These are phyloP conservation scores for Macrostomum cliftonense DNA, from an alignment of 2,888 invertebrate species.

Conservation along the genomic window DNA sequence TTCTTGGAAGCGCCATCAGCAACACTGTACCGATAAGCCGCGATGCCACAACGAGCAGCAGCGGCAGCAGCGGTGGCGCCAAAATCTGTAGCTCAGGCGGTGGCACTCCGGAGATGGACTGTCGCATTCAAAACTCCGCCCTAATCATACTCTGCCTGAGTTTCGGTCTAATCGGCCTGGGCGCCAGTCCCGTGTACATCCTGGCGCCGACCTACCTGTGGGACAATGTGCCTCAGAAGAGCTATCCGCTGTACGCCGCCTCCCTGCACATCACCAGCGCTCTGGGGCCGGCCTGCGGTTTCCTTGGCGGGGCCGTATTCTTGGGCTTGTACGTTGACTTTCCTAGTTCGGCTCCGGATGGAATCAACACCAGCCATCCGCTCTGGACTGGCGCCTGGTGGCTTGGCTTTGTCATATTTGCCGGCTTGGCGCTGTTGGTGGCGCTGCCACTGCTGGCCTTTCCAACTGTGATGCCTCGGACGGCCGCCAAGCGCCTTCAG, in stretches of 20 bases:
- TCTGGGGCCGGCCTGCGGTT: slow-evolving; percentile 15
- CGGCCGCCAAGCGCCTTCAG: too few species aligned
- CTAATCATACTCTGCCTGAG: slow-evolving; percentile 13
- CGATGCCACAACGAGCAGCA: too few species aligned
- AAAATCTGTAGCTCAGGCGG: too few species aligned
- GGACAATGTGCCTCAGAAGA: slow-evolving; percentile 12
- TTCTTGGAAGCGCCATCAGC: slow-evolving; percentile 6
- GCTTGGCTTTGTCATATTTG: slow-evolving; percentile 13
- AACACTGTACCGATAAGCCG: too few species aligned
- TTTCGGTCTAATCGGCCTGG: slow-evolving; percentile 13
- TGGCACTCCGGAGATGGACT: too few species aligned
- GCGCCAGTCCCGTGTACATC: slow-evolving; percentile 14
- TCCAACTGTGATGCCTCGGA: neutral
- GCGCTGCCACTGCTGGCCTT: slow-evolving; percentile 8
- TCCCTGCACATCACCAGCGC: slow-evolving; percentile 13
- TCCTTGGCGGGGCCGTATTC: slow-evolving; percentile 14
- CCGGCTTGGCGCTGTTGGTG: slow-evolving; percentile 6
- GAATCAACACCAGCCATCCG: slow-evolving; percentile 5
- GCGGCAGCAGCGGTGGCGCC: too few species aligned
- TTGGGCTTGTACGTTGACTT: slow-evolving; percentile 13
- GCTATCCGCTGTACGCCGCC: slow-evolving; percentile 14
- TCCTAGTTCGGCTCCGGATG: neutral
- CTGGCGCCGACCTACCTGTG: slow-evolving; percentile 16
- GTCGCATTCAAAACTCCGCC: slow-evolving; percentile 7
- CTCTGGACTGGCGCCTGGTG: slow-evolving; percentile 17